Conservation (phyloP, 2,888 invertebrate species). For the Pyrocoelia pectoralis region DNA sequence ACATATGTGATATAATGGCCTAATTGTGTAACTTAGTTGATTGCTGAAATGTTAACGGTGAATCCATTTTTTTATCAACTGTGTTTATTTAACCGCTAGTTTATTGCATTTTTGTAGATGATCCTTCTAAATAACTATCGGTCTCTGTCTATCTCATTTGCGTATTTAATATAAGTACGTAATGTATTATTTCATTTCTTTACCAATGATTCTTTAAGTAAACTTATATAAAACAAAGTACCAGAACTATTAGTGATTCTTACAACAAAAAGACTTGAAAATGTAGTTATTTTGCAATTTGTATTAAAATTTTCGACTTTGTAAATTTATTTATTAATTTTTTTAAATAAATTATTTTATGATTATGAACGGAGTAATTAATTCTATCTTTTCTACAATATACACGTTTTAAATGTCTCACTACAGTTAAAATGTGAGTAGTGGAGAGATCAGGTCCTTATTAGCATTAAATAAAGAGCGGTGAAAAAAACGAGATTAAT, state of each 20-base stretch:
- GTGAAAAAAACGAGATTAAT: no score
- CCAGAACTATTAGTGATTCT: not conserved
- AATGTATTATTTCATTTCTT: no score
- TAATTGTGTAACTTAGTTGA: slow-evolving; percentile 14
- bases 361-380: not conserved
- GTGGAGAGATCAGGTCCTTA: no score
- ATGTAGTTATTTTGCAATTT: slow-evolving; percentile 1
- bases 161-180: no score
- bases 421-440: no score
- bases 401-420: no score
- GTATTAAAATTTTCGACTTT: not conserved
- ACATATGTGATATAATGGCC: slow-evolving; percentile 11
- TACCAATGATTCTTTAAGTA: no score
- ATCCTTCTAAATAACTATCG: no score
- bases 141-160: no score
- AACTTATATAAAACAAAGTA: not conserved
- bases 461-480: no score
- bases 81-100: not conserved
- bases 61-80: not conserved
- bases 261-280: slow-evolving; percentile 1
- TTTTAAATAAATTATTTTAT: slow-evolving; percentile 1
- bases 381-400: no score
- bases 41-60: not conserved
- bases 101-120: no score
- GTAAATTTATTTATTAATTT: not conserved